Conservation (phyloP, 2,113 vertebrate genomes). For the Pongo pygmaeus region DNA sequence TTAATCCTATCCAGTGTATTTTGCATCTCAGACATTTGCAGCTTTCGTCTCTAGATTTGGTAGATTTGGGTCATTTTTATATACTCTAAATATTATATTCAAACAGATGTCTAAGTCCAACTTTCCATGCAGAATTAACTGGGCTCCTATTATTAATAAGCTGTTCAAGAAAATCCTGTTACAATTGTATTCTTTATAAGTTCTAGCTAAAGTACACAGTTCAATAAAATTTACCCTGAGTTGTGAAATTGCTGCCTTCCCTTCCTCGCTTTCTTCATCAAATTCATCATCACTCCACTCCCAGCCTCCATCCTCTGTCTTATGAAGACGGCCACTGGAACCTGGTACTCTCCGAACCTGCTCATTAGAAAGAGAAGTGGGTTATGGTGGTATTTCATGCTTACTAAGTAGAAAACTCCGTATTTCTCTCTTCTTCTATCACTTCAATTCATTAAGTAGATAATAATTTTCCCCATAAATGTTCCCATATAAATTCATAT, state of each 20-base stretch:
- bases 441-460: background rate
- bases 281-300: constrained; percentile 98
- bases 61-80: background rate
- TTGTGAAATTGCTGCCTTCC: constrained; percentile 92
- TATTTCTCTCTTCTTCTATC: background rate
- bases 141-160: background rate
- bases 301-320: constrained; percentile 98
- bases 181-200: background rate
- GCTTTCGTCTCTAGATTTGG: background rate
- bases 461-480: background rate
- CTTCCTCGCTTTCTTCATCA: constrained; percentile 97
- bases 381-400: background rate
- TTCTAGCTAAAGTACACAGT: background rate
- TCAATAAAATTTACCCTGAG: constrained; percentile 83
- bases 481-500: background rate
- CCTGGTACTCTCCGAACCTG: constrained; percentile 96
- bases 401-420: background rate
- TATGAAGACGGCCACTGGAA: constrained; percentile 96
- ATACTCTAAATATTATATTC: background rate
- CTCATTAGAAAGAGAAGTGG: constrained; percentile 36
- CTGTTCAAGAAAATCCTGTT: background rate
- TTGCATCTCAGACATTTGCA: background rate
- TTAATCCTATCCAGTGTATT: background rate
- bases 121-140: background rate
- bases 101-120: background rate